phyloP scores from a whole-genome alignment of 2,113 vertebrate species.

The pig (Sus scrofa) region DNA sequence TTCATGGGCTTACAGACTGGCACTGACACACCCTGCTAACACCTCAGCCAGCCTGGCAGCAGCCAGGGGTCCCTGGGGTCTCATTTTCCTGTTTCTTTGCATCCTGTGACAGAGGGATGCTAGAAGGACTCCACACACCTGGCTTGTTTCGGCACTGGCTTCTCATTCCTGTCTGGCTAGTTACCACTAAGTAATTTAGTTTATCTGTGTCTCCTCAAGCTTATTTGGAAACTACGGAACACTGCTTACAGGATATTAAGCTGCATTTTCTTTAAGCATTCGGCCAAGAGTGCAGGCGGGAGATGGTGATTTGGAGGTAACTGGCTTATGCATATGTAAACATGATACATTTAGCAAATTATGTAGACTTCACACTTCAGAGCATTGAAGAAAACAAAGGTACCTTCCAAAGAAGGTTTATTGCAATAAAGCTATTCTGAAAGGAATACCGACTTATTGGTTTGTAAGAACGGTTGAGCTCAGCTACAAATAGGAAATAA shows the following conservation, averaged over 20 bases:
- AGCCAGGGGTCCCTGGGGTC: background rate
- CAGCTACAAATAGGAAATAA: slow-evolving; percentile 57
- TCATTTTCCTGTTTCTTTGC: background rate
- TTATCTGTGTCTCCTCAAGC: slow-evolving; percentile 68
- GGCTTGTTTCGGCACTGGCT: slow-evolving; percentile 24
- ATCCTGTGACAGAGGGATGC: background rate
- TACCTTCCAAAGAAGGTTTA: slow-evolving; percentile 66
- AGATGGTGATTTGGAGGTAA: slow-evolving; percentile 71
- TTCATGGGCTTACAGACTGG: background rate
- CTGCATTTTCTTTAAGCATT: slow-evolving; percentile 80
- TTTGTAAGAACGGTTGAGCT: slow-evolving; percentile 43
- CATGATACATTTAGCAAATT: slow-evolving; percentile 81
- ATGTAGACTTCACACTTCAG: slow-evolving; percentile 78
- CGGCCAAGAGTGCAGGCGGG: slow-evolving; percentile 62
- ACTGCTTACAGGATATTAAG: slow-evolving; percentile 81
- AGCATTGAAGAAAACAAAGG: slow-evolving; percentile 77
- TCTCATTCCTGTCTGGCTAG: slow-evolving; percentile 60
- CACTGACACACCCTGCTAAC: background rate
- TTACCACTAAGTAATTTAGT: slow-evolving; percentile 71
- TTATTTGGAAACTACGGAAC: slow-evolving; percentile 77
- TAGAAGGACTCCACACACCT: slow-evolving; percentile 21
- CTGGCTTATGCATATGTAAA: slow-evolving; percentile 82
- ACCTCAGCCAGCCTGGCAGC: background rate
- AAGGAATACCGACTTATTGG: slow-evolving; percentile 60
- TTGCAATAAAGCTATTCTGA: slow-evolving; percentile 45